phyloP scores from a whole-genome alignment of 2,888 invertebrate species.

The Cerastoderma edule region DNA sequence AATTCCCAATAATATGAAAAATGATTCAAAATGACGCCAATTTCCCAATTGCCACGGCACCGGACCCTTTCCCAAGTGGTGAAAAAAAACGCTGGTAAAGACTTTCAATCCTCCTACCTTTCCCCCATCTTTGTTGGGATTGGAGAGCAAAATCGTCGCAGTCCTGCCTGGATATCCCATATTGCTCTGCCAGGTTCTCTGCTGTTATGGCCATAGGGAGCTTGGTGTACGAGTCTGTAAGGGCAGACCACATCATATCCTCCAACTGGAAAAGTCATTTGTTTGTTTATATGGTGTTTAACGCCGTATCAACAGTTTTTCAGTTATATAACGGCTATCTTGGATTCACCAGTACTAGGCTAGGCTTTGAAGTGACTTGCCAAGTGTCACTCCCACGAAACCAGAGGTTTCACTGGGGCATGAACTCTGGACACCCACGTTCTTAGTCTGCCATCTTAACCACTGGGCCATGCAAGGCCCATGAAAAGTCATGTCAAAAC shows the following conservation, averaged over 20 bases:
- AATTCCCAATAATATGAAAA: not conserved
- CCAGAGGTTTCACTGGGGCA: too few species aligned
- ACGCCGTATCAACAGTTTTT: not conserved
- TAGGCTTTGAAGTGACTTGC: too few species aligned
- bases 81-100: not conserved
- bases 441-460: too few species aligned
- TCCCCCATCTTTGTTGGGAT: slow-evolving; percentile 95
- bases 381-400: too few species aligned
- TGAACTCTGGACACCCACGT: too few species aligned
- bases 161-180: slow-evolving; percentile 79
- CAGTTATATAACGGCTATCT: too few species aligned
- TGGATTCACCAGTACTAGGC: too few species aligned
- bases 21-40: not conserved
- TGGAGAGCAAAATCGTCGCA: slow-evolving; percentile 92
- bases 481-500: too few species aligned
- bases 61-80: not conserved
- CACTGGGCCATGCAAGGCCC: too few species aligned
- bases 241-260: slow-evolving; percentile 94
- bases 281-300: not conserved
- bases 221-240: slow-evolving; percentile 94
- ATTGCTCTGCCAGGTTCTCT: slow-evolving; percentile 83
- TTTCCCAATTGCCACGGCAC: not conserved
- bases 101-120: slow-evolving; percentile 84
- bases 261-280: slow-evolving; percentile 87
- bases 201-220: slow-evolving; percentile 96